Base-by-base conservation (phyloP, 1,140 invertebrate genomes). In the Zaprionus davidi region DNA sequence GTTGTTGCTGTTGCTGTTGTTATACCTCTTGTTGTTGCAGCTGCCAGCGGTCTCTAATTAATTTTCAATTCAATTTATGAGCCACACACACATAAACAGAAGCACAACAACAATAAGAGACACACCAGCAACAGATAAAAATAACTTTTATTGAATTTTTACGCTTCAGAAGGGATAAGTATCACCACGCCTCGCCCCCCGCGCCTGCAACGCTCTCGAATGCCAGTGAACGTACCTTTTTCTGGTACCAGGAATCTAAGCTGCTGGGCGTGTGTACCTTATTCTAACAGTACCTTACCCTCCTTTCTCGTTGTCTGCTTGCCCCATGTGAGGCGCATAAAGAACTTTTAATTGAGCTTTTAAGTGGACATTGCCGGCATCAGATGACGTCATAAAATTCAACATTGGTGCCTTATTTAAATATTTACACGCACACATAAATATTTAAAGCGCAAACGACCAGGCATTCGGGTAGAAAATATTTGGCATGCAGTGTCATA, bases 61-160 rank as follows among this genome's bases (percentile, higher is more conserved):
- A 85, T 86, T 85, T 86, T 70, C 68, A 82, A 86, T 82, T 46
- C 56, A 81, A 81, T 81, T 81, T 75, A 81, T 75, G 67, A 64
- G 62, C 51, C 55, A 36, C 62, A 57, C 64, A 70, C 22, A 20
- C 22, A 56, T 13, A 44, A 36, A 60, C 22, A 36, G 1, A 31
- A 17, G 3, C 41, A 41, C 49, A 63, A 4, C 20, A 36, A 31
- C n/a, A 46, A 64, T 13, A 26, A 34, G 9, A 31, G n/a, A 62
- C 12, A 13, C 41, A 17, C 41, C 5, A 44, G 22, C 24, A 53
- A 34, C 12, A 22, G 17, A 28, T 69, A 41, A 28, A 41, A 41
- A 62, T 67, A 67, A 53, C 55, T 49, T 67, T 67, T 67, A 67
- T 67, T 67, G 53, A 49, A 67, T 58, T 58, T 49, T 58, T 53